These are phyloP conservation scores for Ginglymostoma cirratum DNA, from an alignment of 2,113 vertebrate species.

Conservation along the genomic window DNA sequence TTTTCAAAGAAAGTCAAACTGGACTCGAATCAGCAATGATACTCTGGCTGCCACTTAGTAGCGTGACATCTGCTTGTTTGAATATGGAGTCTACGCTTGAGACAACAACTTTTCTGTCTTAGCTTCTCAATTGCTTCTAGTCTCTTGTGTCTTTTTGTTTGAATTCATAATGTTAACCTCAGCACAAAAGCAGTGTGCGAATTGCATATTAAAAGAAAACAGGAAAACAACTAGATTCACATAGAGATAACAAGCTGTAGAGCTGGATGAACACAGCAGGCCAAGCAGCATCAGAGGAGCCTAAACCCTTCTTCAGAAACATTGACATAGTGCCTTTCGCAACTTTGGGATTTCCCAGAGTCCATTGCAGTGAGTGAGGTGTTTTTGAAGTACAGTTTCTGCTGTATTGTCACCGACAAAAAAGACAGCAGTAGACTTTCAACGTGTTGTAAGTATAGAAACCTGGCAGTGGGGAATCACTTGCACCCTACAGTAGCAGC, in stretches of 20 bases:
- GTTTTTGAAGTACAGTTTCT: not conserved
- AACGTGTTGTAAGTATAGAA: too few species aligned
- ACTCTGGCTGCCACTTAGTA: not conserved
- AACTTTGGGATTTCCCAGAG: not conserved
- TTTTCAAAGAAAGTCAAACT: too few species aligned
- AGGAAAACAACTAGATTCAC: not conserved
- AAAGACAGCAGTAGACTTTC: not conserved
- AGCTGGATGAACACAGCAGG: too few species aligned
- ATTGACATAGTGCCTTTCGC: not conserved
- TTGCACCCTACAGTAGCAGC: not conserved
- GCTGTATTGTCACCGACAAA: not conserved
- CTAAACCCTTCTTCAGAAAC: too few species aligned
- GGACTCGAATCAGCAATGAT: too few species aligned
- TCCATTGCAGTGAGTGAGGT: not conserved
- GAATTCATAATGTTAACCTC: not conserved
- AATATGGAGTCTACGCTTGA: not conserved
- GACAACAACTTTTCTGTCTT: not conserved
- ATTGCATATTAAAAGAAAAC: not conserved
- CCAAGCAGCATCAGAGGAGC: too few species aligned
- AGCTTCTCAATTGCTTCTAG: not conserved
- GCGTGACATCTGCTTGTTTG: not conserved
- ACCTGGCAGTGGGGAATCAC: not conserved
- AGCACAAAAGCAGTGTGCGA: not conserved
- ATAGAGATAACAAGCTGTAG: too few species aligned
- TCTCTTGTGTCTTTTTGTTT: not conserved